A percentile compares a stretch with the other conserved stretches of the same genome.
These are phyloP conservation scores for Hypselothyrea guttata DNA, from an alignment of 2,888 invertebrate genomes.

Conservation along the genomic window DNA sequence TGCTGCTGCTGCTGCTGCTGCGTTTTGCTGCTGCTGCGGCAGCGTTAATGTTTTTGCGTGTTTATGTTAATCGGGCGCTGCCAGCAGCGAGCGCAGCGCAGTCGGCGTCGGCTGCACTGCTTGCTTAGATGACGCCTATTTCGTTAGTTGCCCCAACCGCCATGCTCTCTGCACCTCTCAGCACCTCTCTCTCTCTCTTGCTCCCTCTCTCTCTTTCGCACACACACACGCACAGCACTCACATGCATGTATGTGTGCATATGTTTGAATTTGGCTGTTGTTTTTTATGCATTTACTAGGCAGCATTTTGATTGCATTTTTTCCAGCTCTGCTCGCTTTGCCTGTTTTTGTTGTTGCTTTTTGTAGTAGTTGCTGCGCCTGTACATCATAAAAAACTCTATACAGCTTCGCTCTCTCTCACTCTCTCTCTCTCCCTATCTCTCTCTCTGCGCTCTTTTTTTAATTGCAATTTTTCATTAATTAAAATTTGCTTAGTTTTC, in stretches of 20 bases:
- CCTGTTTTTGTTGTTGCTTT: conserved; percentile 33
- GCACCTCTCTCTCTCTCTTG: no score
- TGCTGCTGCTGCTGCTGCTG: conserved; percentile 37
- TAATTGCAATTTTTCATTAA: conserved; percentile 80
- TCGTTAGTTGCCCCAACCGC: conserved; percentile 43
- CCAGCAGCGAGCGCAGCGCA: conserved; percentile 35
- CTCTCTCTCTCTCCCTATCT: no score
- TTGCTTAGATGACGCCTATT: conserved; percentile 77
- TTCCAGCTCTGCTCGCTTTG: conserved; percentile 14
- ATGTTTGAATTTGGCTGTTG: conserved; percentile 53
- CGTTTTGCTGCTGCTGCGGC: conserved; percentile 34
- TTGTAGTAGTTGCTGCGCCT: conserved; percentile 51
- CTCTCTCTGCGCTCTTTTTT: conserved; percentile 57
- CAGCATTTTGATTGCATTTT: conserved; percentile 73
- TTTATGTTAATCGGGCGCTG: conserved; percentile 80
- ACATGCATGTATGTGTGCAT: conserved; percentile 15
- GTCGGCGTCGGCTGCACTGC: conserved; percentile 33
- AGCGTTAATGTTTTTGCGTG: conserved; percentile 80
- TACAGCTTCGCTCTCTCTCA: conserved; percentile 17
- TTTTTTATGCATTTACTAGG: conserved; percentile 73
- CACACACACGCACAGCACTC: conserved; percentile 19
- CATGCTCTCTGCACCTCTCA: no score
- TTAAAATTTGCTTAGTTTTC: conserved; percentile 78
- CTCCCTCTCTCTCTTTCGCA: no score
- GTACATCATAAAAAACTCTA: conserved; percentile 54